These are phyloP conservation scores for Sesia bembeciformis DNA, from an alignment of 2,888 invertebrate genomes.

Conservation along the genomic window DNA sequence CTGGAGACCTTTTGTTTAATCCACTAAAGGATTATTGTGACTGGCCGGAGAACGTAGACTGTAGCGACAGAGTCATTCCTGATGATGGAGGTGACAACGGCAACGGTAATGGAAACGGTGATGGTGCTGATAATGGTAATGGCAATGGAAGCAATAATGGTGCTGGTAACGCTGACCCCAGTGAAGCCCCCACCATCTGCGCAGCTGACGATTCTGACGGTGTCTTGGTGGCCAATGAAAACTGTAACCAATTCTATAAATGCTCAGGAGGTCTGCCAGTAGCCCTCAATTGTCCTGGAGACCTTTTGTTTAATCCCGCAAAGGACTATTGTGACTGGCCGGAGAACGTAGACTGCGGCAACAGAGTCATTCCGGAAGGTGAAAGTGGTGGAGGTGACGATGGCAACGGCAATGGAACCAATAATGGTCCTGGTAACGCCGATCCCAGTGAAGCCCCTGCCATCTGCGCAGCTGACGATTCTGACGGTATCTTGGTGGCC, in stretches of 20 bases:
- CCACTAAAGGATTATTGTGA: slow-evolving; percentile 24
- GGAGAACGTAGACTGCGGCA: slow-evolving; percentile 20
- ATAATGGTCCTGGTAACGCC: slow-evolving; percentile 11
- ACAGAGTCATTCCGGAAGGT: slow-evolving; percentile 6
- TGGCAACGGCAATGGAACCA: slow-evolving; percentile 1
- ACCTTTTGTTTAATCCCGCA: slow-evolving; percentile 21
- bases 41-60: slow-evolving; percentile 29
- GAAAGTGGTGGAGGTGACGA: background rate
- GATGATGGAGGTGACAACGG: slow-evolving; percentile 2
- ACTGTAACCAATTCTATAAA: slow-evolving; percentile 29
- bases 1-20: slow-evolving; percentile 22
- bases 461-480: slow-evolving; percentile 21
- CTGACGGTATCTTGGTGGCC: slow-evolving; percentile 27
- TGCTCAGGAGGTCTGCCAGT: slow-evolving; percentile 21
- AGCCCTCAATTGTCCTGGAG: slow-evolving; percentile 12
- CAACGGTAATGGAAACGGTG: slow-evolving; percentile 2
- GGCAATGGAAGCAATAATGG: slow-evolving; percentile 1
- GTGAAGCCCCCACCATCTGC: slow-evolving; percentile 23
- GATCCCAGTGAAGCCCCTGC: slow-evolving; percentile 24
- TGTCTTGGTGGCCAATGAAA: slow-evolving; percentile 24
- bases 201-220: slow-evolving; percentile 17
- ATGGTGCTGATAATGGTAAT: slow-evolving; percentile 5
- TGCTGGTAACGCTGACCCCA: slow-evolving; percentile 18
- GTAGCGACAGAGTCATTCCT: slow-evolving; percentile 22
- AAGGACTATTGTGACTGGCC: slow-evolving; percentile 24